Conservation (phyloP, 2,113 vertebrate genomes). For the Pygathrix nemaeus region DNA sequence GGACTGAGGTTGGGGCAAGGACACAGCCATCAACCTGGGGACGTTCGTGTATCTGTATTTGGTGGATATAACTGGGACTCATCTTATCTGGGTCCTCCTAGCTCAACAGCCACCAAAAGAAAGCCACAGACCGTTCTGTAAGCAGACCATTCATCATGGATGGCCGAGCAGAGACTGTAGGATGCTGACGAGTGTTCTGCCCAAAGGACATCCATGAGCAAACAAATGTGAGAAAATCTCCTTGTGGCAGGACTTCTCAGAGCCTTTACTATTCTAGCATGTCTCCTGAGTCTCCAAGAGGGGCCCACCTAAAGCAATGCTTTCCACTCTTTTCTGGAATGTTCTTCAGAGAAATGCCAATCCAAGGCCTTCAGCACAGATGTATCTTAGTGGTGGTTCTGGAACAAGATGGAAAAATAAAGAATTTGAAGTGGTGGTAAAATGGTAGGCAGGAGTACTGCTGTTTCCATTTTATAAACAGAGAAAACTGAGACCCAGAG, state of each 20-base stretch:
- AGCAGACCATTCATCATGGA: too few relatives aligned
- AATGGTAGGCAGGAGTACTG: too few relatives aligned
- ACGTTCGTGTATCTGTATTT: rapidly evolving
- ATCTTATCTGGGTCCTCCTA: not conserved
- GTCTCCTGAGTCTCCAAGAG: not conserved
- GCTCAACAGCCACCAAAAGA: rapidly evolving
- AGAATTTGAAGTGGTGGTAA: not conserved
- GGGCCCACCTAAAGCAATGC: not conserved
- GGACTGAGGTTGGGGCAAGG: not conserved
- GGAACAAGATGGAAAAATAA: not conserved
- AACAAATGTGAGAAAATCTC: not conserved
- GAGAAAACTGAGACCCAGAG: not conserved
- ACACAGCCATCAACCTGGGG: rapidly evolving
- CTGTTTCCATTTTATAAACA: not conserved
- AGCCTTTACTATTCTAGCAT: rapidly evolving
- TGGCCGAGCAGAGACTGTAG: too few relatives aligned
- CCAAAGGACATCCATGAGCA: rapidly evolving
- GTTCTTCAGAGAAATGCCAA: not conserved
- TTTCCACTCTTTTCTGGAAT: not conserved
- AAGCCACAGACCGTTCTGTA: rapidly evolving
- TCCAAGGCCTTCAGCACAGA: not conserved
- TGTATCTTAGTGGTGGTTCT: not conserved
- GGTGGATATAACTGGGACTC: not conserved
- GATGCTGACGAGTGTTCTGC: rapidly evolving
- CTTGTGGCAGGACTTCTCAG: not conserved